Base-by-base conservation (phyloP, 2,797 vertebrate genomes). In the Poeciliopsis turneri region DNA sequence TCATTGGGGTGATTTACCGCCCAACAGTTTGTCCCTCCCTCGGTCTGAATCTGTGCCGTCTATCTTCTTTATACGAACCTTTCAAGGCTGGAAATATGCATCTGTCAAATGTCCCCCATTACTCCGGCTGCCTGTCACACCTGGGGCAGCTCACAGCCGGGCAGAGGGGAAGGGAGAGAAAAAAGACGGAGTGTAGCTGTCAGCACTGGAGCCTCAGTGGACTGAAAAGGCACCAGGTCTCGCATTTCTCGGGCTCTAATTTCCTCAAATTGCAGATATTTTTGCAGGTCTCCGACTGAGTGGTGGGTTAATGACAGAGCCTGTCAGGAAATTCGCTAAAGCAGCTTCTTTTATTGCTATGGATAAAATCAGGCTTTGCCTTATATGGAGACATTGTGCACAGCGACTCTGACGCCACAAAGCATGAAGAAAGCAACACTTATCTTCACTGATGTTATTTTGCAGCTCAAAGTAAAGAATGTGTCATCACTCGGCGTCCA, bases 11-110 rank as follows among this genome's bases (percentile, higher is more conserved):
- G 94, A 95, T 96, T 96, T 93, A 95, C 93, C 90, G 90, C 89
- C 87, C 90, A 87, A 89, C 86, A 84, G 89, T 93, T 93, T 93
- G 93, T 90, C 85, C 88, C 91, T 85, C 75, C 77, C 92, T 92
- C 87, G 78, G 90, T 88, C 87, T 72, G 85, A 89, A 90, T 88
- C 90, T 84, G 71, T 74, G 89, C 92, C 90, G 85, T 95, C 93
- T 86, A 91, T 95, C 94, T 95, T 94, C 91, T 95, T 94, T 94
- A 93, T 93, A 93, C 89, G 92, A 93, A 94, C 89, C 92, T 92
- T 94, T 95, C 93, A 94, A 94, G 94, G 92, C 88, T 94, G 92
- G 90, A 93, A 94, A 95, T 95, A 95, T 94, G 94, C 94, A 94
- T 94, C 92, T 91, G 92, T 94, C 93, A 92, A 92, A 92, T 79